Base-by-base conservation (phyloP, 2,113 vertebrate genomes). In the Crotalus viridis region DNA sequence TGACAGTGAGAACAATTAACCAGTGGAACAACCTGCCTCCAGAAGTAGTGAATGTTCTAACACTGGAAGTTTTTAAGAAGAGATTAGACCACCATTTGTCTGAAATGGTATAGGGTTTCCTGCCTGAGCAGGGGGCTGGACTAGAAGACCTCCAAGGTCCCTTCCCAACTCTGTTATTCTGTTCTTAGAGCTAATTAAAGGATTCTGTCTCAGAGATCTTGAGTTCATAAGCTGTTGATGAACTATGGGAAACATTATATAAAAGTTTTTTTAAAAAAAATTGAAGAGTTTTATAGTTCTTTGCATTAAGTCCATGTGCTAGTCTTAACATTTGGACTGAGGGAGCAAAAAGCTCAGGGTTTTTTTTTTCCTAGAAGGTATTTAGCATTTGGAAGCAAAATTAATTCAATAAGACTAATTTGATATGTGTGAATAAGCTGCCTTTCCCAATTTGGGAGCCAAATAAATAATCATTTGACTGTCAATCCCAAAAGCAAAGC, bases 401-500 rank as follows among this genome's bases (percentile, higher is more conserved):
- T 93, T 57, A 88, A 91, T 89, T 0, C 59, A 94, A 61, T 59
- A 46, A 43, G 2, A 17, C 87, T 95, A 88, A 0, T 59, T 43
- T 88, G 21, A 10, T 91, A 64, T 93, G 57, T 87, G 90, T 59
- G 92, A 95, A 93, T 94, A 94, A 88, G 56, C 85, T 86, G 24
- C 56, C 22, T 93, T 46, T 88, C 87, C 89, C 93, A 9, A 46
- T 94, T 96, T 95, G 92, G 93, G 89, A 96, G 93, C 7, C 9
- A 94, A 90, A 21, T 93, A 91, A 95, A 86, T 93, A 28, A 91
- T 95, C 89, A 92, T 81, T 22, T 92, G 92, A 90, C 93, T 91
- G 95, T 52, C 28, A 59, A 90, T 94, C 90, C 85, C 93, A 95
- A 96, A 94, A 95, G 93, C 48, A 46, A 94, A 33, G 9, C 39